Percentiles rank a stretch among this genome's conserved stretches.
Conservation (phyloP, 2,888 invertebrate species). For the Chamaedrilus cognettii region DNA sequence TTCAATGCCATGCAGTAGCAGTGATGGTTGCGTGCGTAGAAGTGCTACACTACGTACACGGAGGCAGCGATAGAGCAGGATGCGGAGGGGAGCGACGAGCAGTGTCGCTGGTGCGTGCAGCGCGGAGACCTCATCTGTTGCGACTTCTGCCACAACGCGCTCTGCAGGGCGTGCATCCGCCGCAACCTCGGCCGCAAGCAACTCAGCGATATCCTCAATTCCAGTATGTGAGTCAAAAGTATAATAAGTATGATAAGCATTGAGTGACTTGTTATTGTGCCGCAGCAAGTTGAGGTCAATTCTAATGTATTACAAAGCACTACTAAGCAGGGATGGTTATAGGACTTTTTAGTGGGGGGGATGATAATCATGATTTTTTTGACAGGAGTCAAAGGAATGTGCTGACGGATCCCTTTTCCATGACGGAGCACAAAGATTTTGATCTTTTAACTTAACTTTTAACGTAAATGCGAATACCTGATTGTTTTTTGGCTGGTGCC, state of each 20-base stretch:
- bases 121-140: constrained; percentile 61
- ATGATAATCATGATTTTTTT: too few species aligned
- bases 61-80: constrained; percentile 59
- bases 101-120: constrained; percentile 64
- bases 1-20: too few species aligned
- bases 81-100: constrained; percentile 62
- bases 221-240: constrained; percentile 8
- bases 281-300: neutral
- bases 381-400: too few species aligned
- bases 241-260: neutral
- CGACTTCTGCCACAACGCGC: constrained; percentile 61
- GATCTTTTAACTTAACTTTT: too few species aligned
- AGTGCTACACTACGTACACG: constrained; percentile 56
- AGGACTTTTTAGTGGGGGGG: too few species aligned
- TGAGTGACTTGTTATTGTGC: neutral
- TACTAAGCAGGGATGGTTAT: too few species aligned
- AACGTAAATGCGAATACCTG: too few species aligned
- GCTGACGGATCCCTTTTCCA: too few species aligned
- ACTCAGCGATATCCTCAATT: constrained; percentile 18
- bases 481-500: too few species aligned
- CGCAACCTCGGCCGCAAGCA: constrained; percentile 59
- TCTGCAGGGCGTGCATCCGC: constrained; percentile 63
- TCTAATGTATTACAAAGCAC: neutral
- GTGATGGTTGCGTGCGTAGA: constrained; percentile 27
- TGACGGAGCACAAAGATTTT: too few species aligned